Evolutionary conservation across 2,113 vertebrate genomes (phyloP), one percentile per base, ranked within the genome.

Genomic region (Zapornia atra): DNA sequence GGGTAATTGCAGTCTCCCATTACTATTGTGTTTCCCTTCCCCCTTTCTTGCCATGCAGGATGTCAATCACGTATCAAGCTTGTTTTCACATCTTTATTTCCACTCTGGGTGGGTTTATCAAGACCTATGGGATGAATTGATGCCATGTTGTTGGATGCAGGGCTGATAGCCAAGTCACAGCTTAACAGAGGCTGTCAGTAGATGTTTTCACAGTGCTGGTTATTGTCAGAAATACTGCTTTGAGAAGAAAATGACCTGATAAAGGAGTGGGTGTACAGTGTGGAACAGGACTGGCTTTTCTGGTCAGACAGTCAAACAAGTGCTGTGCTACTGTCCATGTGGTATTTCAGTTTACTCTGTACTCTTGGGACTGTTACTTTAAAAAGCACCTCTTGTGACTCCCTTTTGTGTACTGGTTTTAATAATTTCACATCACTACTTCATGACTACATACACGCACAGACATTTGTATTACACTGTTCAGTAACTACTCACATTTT

Each of bases 401-500:
- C 42, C 10, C 22, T 26, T 38, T 61, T n/a, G 1, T 28, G 18
- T 11, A 28, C 7, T 59, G n/a, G 14, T 36, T 66, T 85, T 71
- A 51, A 51, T 51, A 51, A 51, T 51, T 51, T 26, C 24, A 14
- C 24, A 51, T 51, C 34, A 77, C 14, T 64, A 42, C 38, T 80
- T 70, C 40, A 36, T 36, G 38, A 54, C 46, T 42, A 73, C 77
- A 69, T 38, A 46, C 1, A 6, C 16, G 7, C 40, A 12, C 57
- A 16, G 16, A 66, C 48, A 61, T 70, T 50, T 42, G 2, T 42
- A 19, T 92, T 60, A n/a, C 25, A 40, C 10, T 38, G 33, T 29
- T 77, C 0, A 0, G 48, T 25, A 82, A 42, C 25, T 42, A 82
- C 42, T 9, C 25, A 63, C 1, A 1, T 69, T 72, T 79, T 22